These are phyloP conservation scores for Rhynchophorus ferrugineus DNA, from an alignment of 1,140 invertebrate species.

Conservation along the genomic window DNA sequence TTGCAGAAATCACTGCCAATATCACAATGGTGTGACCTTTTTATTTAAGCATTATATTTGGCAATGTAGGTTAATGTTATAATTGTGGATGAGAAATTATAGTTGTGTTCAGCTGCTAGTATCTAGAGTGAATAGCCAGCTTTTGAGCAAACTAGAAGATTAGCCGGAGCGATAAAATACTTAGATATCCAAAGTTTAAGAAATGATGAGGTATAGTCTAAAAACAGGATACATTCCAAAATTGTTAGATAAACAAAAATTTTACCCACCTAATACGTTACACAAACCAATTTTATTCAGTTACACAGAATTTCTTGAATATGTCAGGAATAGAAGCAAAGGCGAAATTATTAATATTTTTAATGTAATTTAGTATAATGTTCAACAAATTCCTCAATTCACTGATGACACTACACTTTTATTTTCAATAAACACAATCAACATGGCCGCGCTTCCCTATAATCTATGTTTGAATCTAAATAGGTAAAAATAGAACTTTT, in stretches of 20 bases:
- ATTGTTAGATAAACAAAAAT: not conserved
- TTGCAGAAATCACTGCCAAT: too few species aligned
- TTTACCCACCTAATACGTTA: not conserved
- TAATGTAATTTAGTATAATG: slow-evolving; percentile 1
- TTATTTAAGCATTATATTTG: not conserved
- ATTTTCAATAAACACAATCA: slow-evolving; percentile 22
- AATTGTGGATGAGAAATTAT: not conserved
- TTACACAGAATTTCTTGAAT: too few species aligned
- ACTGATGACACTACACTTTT: slow-evolving; percentile 26
- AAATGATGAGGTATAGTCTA: too few species aligned
- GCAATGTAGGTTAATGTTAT: not conserved
- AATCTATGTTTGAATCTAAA: slow-evolving; percentile 1
- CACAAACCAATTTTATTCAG: too few species aligned
- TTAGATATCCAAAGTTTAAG: too few species aligned
- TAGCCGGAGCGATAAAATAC: too few species aligned
- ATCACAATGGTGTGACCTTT: not conserved
- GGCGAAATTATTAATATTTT: too few species aligned
- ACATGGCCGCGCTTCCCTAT: slow-evolving; percentile 16
- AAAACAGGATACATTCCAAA: too few species aligned
- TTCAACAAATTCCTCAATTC: slow-evolving; percentile 13
- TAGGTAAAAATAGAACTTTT: slow-evolving; percentile 1
- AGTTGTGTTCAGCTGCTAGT: not conserved
- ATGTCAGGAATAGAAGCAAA: too few species aligned
- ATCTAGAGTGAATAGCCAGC: not conserved
- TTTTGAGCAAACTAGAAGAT: too few species aligned